A percentile compares a stretch with the other conserved stretches of the same genome.
These are phyloP conservation scores for Rhinopomastus cyanomelas DNA, from an alignment of 2,113 vertebrate species.

Conservation along the genomic window DNA sequence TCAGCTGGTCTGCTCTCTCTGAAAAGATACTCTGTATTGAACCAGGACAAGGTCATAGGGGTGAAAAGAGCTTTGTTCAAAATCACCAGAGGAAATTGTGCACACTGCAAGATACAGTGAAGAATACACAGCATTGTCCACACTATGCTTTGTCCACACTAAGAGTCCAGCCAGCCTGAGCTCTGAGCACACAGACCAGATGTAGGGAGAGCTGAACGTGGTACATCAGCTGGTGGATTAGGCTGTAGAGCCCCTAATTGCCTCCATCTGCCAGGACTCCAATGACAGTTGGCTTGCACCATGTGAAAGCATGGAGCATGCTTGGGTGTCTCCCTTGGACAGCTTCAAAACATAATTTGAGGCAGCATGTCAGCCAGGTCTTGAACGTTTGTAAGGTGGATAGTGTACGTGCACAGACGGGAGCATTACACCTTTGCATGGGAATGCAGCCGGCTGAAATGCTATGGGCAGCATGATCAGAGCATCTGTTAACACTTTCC, in stretches of 20 bases:
- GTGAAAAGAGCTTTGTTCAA: background rate
- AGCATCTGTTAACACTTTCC: background rate
- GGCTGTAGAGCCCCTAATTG: background rate
- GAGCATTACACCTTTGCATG: background rate
- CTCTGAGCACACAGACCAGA: background rate
- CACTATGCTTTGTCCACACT: background rate
- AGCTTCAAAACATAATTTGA: background rate
- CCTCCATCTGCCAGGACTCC: background rate
- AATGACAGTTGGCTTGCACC: background rate
- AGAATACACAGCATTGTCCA: background rate
- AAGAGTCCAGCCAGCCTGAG: background rate
- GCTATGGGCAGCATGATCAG: background rate
- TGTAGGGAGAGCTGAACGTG: background rate
- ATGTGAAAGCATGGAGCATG: background rate
- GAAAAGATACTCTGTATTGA: background rate
- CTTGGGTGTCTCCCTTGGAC: background rate
- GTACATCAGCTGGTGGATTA: background rate
- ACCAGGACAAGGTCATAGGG: background rate
- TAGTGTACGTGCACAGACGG: background rate
- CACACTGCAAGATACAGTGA: background rate
- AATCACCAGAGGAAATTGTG: background rate
- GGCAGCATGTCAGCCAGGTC: background rate
- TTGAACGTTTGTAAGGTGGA: background rate
- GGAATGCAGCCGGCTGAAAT: background rate
- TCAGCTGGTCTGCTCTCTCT: background rate